Conservation (phyloP, 2,888 invertebrate species). For the Orthonevra nobilis region DNA sequence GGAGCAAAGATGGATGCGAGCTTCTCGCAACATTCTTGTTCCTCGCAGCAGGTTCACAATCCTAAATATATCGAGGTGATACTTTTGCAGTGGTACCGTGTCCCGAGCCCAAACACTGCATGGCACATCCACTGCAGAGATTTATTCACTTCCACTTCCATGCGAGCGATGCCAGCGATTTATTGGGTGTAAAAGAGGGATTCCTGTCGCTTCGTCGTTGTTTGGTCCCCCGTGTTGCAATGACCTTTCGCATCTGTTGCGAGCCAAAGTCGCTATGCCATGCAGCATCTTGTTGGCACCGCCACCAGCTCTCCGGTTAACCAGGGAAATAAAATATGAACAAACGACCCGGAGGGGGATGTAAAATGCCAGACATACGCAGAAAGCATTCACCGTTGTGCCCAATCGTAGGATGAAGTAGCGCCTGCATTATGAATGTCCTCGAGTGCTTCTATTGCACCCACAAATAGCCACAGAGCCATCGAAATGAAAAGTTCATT, state of each 20-base stretch:
- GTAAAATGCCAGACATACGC: constrained; percentile 14
- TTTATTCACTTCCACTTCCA: constrained; percentile 54
- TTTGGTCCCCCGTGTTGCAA: constrained; percentile 8
- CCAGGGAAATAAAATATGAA: constrained; percentile 8
- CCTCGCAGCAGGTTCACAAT: constrained; percentile 45
- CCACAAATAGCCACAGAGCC: constrained; percentile 61
- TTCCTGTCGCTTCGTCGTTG: constrained; percentile 37
- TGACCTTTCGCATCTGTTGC: constrained; percentile 68
- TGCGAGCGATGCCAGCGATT: constrained; percentile 50
- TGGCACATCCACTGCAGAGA: constrained; percentile 51
- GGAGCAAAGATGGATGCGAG: constrained; percentile 54
- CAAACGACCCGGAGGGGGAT: constrained; percentile 51
- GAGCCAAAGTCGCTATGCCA: too few species aligned
- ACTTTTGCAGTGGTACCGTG: constrained; percentile 24
- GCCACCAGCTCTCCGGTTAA: constrained; percentile 46
- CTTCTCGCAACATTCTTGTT: constrained; percentile 49
- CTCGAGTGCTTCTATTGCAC: constrained; percentile 68
- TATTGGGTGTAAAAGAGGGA: constrained; percentile 64
- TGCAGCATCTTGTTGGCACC: constrained; percentile 62
- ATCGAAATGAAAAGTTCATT: constrained; percentile 72
- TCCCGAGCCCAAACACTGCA: constrained; percentile 47
- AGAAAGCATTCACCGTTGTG: constrained; percentile 1
- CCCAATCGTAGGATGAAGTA: constrained; percentile 52
- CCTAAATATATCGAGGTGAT: constrained; percentile 46
- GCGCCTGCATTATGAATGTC: constrained; percentile 65